phyloP scores from a whole-genome alignment of 2,797 vertebrate species.

The Neosalanx taihuensis region DNA sequence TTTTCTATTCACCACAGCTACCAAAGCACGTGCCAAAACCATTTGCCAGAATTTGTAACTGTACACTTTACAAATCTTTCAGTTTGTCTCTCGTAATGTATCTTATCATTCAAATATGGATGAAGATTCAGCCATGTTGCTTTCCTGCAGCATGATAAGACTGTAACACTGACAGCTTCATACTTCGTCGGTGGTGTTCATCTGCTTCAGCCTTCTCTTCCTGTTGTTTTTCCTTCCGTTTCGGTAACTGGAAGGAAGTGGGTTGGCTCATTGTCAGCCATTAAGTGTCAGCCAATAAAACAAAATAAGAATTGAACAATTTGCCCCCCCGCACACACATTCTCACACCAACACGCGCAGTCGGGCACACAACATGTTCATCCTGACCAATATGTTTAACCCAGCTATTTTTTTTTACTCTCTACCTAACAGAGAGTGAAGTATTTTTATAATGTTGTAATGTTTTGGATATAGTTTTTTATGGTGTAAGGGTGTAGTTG shows the following conservation, averaged over 20 bases:
- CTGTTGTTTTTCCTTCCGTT: conserved; percentile 43
- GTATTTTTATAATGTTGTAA: not conserved
- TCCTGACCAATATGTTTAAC: not conserved
- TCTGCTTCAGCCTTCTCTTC: conserved; percentile 34
- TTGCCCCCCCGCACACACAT: no score
- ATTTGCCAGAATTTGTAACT: conserved; percentile 1
- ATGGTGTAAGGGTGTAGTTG: no score
- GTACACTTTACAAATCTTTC: no score
- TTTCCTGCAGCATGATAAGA: conserved; percentile 51
- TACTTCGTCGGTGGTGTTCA: conserved; percentile 61
- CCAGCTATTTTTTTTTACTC: not conserved
- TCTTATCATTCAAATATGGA: not conserved
- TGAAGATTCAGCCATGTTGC: conserved; percentile 13
- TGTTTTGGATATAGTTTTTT: no score
- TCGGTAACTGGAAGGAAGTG: conserved; percentile 30
- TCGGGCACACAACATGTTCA: no score
- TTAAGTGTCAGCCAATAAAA: conserved; percentile 57
- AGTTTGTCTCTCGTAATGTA: no score
- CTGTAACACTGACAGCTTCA: conserved; percentile 61
- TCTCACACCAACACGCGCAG: no score
- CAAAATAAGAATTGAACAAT: conserved; percentile 36
- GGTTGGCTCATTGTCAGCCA: conserved; percentile 50
- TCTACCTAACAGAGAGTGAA: not conserved
- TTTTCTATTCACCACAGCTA: not conserved
- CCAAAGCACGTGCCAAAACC: no score